Evolutionary conservation across 2,113 vertebrate species (phyloP), one percentile per base, ranked within the genome.

Genomic region (Cnemophilus loriae): DNA sequence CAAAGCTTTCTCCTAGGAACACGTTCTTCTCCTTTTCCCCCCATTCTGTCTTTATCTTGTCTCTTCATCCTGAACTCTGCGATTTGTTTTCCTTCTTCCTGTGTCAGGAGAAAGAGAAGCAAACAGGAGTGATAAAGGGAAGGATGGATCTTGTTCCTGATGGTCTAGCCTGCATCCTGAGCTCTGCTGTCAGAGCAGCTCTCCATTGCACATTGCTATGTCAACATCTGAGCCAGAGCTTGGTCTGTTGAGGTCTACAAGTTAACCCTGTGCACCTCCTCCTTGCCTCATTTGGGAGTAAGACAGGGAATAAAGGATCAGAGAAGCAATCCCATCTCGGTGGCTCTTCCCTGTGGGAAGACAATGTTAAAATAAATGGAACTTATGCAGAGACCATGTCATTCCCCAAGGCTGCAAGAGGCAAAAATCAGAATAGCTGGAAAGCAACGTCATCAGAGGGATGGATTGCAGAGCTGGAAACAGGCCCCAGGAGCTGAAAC

Each of bases 21-120:
- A 6, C 0, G 0, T n/a, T 52, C 2, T 46, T 57, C 4, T 69
- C 6, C 7, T 42, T 65, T 61, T 52, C 1, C 23, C 8, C 18
- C 3, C 2, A 14, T 71, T 92, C n/a, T 65, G 41, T 50, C 23
- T 74, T 76, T 67, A 28, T 30, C n/a, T 44, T 59, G 7, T 63
- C 11, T 59, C 28, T 61, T 80, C 1, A 1, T 39, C n/a, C 21
- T 3, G 11, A 63, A 35, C 24, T 78, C 61, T 60, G 44, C 4
- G 1, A 37, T 64, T 71, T 64, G 49, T 73, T 82, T 80, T 27
- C 37, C 10, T 33, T 46, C 32, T 35, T 63, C 17, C 19, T 28
- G 2, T 11, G 9, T 21, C 71, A 55, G 30, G 60, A 67, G n/a
- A 37, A 69, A 49, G 18, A 6, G 41, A 84, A 87, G 49, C 24